phyloP scores from a whole-genome alignment of 2,797 vertebrate genomes.

The Pseudomugil gertrudae region DNA sequence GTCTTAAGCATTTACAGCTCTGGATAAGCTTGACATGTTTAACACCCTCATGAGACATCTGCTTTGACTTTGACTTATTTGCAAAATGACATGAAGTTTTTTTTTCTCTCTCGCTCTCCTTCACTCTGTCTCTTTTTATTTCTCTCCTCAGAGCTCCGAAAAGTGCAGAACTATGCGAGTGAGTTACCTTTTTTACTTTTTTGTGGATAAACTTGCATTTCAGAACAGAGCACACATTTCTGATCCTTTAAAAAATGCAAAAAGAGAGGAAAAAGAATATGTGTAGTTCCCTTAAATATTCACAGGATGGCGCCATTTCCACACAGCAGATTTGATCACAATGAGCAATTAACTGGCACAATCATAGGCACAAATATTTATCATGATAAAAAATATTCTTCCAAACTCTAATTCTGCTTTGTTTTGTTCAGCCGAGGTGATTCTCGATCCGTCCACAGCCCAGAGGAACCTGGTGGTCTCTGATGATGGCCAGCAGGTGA shows the following conservation, averaged over 20 bases:
- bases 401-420: neutral
- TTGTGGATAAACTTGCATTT: no score
- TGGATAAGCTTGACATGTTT: conserved; percentile 40
- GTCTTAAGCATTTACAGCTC: conserved; percentile 41
- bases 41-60: conserved; percentile 45
- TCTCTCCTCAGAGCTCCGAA: conserved; percentile 76
- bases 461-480: conserved; percentile 84
- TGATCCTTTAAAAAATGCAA: neutral
- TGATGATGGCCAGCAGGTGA: conserved; percentile 80
- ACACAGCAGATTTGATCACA: neutral
- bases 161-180: conserved; percentile 84
- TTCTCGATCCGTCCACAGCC: conserved; percentile 83
- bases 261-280: neutral
- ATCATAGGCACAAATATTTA: no score
- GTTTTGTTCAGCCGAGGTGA: conserved; percentile 77
- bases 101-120: neutral
- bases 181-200: conserved; percentile 45
- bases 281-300: conserved; percentile 2
- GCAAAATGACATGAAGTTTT: conserved; percentile 14
- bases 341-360: no score
- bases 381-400: neutral
- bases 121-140: neutral
- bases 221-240: neutral
- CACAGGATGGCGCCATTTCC: conserved; percentile 43
- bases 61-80: conserved; percentile 42